A percentile compares a stretch with the other conserved stretches of the same genome.
phyloP scores from a whole-genome alignment of 1,140 invertebrate genomes.

The Calliphora vicina region DNA sequence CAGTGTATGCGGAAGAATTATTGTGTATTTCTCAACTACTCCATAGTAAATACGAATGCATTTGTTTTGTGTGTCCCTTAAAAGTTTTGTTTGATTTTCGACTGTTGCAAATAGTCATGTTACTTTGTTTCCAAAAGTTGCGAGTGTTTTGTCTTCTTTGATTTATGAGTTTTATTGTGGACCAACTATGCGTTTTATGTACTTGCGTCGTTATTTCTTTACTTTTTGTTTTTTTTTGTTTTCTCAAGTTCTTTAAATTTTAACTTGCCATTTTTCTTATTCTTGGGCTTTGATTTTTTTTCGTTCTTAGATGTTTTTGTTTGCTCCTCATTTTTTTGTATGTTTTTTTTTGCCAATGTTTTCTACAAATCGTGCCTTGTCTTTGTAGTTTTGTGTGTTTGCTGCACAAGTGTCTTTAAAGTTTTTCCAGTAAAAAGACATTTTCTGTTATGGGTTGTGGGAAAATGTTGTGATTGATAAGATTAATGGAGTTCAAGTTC shows the following conservation, averaged over 20 bases:
- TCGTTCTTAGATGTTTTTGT: neutral
- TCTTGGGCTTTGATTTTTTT: slow-evolving; percentile 1
- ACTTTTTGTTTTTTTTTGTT: neutral
- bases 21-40: neutral
- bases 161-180: slow-evolving; percentile 35
- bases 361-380: slow-evolving; percentile 15
- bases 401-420: neutral
- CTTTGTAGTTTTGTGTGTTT: slow-evolving; percentile 9
- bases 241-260: neutral
- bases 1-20: slow-evolving; percentile 23
- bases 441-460: slow-evolving; percentile 32
- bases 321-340: neutral
- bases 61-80: neutral
- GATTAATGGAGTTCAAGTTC: slow-evolving; percentile 34
- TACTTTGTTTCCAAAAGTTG: slow-evolving; percentile 4
- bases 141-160: slow-evolving; percentile 30
- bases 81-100: neutral
- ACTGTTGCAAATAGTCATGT: neutral
- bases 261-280: neutral
- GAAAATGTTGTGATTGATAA: slow-evolving; percentile 35
- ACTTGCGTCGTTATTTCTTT: slow-evolving; percentile 17
- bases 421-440: slow-evolving; percentile 22
- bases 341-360: slow-evolving; percentile 6
- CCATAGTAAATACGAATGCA: neutral
- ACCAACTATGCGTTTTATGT: slow-evolving; percentile 33